These are phyloP conservation scores for Harpagoxenus sublaevis DNA, from an alignment of 2,888 invertebrate genomes.

Conservation along the genomic window DNA sequence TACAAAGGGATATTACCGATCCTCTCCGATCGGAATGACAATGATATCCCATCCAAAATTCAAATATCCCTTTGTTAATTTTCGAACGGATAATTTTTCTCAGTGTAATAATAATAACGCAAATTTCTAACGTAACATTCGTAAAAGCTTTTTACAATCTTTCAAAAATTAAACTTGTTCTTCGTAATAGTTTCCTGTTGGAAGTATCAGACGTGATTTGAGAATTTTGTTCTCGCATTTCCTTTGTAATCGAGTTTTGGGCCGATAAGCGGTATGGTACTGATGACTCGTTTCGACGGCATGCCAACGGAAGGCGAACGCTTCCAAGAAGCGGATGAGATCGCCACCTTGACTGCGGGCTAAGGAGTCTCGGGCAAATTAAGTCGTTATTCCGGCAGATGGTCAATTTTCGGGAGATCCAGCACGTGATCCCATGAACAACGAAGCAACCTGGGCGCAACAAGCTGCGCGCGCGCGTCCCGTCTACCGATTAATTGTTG, in stretches of 20 bases:
- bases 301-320: slow-evolving; percentile 43
- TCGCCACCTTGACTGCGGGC: slow-evolving; percentile 76
- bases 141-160: neutral
- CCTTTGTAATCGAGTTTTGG: slow-evolving; percentile 48
- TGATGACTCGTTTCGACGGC: slow-evolving; percentile 62
- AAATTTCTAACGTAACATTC: neutral
- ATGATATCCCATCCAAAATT: too few relatives aligned
- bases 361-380: slow-evolving; percentile 78
- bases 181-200: slow-evolving; percentile 45
- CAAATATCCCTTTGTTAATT: too few relatives aligned
- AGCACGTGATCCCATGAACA: slow-evolving; percentile 68
- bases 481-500: slow-evolving; percentile 68
- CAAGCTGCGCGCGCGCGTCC: slow-evolving; percentile 58
- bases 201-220: neutral
- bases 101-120: neutral
- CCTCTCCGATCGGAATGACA: too few relatives aligned
- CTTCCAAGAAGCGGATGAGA: slow-evolving; percentile 68
- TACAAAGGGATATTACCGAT: too few relatives aligned
- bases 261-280: slow-evolving; percentile 10
- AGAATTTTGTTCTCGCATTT: slow-evolving; percentile 67
- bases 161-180: neutral
- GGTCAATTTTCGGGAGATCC: slow-evolving; percentile 76
- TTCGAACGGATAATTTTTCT: too few relatives aligned
- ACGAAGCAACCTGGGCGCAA: slow-evolving; percentile 58
- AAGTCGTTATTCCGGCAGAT: slow-evolving; percentile 85